A percentile compares a stretch with the other conserved stretches of the same genome.
Evolutionary conservation across 2,888 invertebrate genomes (phyloP).

Genomic region (Chrysomela aeneicollis): DNA sequence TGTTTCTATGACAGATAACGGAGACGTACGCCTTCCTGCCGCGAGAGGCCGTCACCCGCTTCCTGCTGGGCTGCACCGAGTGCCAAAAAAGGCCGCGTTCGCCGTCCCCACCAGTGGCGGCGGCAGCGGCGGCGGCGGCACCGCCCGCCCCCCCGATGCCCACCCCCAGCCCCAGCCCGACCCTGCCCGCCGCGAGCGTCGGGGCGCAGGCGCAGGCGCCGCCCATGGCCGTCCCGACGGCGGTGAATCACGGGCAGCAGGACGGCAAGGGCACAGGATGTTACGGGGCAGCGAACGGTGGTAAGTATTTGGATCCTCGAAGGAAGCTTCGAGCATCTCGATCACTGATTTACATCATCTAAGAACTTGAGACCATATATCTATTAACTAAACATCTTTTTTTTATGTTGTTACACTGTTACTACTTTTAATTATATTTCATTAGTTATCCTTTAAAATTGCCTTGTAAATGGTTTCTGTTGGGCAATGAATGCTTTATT

Average conservation of each 20-base stretch:
- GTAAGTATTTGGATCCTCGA: slow-evolving; percentile 14
- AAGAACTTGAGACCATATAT: too few species aligned
- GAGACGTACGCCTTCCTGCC: slow-evolving; percentile 96
- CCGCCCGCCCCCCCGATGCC: slow-evolving; percentile 64
- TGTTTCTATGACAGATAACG: slow-evolving; percentile 81
- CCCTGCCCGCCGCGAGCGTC: slow-evolving; percentile 41
- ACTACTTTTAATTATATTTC: too few species aligned
- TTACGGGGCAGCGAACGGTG: slow-evolving; percentile 30
- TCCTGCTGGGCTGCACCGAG: slow-evolving; percentile 92
- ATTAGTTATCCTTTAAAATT: too few species aligned
- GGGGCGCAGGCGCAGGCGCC: slow-evolving; percentile 28
- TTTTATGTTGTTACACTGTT: too few species aligned
- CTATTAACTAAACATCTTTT: too few species aligned
- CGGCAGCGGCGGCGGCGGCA: slow-evolving; percentile 47
- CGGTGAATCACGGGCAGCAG: slow-evolving; percentile 9
- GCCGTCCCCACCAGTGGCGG: slow-evolving; percentile 58
- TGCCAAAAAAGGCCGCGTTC: slow-evolving; percentile 84
- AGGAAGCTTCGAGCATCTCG: background rate
- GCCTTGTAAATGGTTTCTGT: too few species aligned
- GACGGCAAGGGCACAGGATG: slow-evolving; percentile 20
- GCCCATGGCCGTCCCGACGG: background rate
- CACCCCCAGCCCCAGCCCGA: slow-evolving; percentile 59
- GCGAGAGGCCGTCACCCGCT: slow-evolving; percentile 94
- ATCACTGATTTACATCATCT: too few species aligned
- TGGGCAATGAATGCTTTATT: too few species aligned